These are phyloP conservation scores for Geophilus truncorum DNA, from an alignment of 2,888 invertebrate species.

Conservation along the genomic window DNA sequence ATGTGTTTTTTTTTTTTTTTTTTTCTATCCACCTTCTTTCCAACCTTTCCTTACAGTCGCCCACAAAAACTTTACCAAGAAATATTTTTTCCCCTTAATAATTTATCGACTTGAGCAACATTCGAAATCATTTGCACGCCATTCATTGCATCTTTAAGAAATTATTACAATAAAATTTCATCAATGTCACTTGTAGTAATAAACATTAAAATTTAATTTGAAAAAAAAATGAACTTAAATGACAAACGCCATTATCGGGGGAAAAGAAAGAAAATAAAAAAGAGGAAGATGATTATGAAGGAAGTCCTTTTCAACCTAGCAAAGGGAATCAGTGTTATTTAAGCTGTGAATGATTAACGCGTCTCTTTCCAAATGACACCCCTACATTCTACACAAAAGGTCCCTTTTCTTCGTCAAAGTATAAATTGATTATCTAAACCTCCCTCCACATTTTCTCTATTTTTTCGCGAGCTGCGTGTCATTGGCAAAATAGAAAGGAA, in stretches of 20 bases:
- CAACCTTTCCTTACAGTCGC: background rate
- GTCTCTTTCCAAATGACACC: conserved; percentile 21
- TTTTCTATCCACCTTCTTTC: too few relatives aligned
- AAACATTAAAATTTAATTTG: conserved; percentile 22
- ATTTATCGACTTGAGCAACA: background rate
- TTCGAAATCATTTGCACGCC: background rate
- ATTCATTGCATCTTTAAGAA: background rate
- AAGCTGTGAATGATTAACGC: conserved; percentile 24
- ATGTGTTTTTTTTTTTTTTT: background rate
- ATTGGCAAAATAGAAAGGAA: conserved; percentile 13
- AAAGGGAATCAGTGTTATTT: conserved; percentile 13
- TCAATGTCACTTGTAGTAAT: conserved; percentile 2
- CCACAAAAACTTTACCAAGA: background rate
- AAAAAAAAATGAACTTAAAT: background rate
- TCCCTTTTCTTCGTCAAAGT: conserved; percentile 13
- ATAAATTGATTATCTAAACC: conserved; percentile 27
- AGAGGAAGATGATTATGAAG: conserved; percentile 3
- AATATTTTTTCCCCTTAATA: background rate
- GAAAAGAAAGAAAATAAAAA: background rate
- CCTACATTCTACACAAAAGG: background rate
- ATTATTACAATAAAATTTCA: conserved; percentile 2
- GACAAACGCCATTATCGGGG: background rate
- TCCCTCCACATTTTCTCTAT: conserved; percentile 1
- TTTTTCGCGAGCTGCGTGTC: conserved; percentile 3
- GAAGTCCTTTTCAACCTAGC: background rate